Evolutionary conservation across 2,888 invertebrate species (phyloP), one percentile per base, ranked within the genome.

Genomic region (Axea sp.): DNA sequence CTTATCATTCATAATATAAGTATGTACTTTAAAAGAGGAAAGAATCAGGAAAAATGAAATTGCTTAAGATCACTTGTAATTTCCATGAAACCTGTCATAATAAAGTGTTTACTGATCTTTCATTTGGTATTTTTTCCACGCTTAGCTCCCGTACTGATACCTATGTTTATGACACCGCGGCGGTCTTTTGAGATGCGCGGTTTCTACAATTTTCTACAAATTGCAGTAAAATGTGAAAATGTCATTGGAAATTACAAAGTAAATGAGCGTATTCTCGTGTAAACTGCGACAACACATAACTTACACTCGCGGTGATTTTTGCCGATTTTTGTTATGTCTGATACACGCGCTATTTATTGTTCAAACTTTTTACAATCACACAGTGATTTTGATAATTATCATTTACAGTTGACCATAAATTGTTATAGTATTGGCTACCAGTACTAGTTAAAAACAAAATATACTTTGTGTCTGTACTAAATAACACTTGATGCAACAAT

Each of bases 41-140:
- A 33, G 26, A 28, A 55, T 3, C 11, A 3, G 26, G 26, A 45
- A 69, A 53, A 55, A 62, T 47, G 3, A 24, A 26, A 14, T 71
- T 71, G 49, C 62, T 49, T 28, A 62, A 69, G 30, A 39, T 31
- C 11, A 15, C 37, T 37, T 22, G 60, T 60, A 51, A 39, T 53
- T 33, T 33, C 31, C 12, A 43, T 49, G 45, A 53, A 71, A 62
- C 62, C 71, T 55, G 55, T 62, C 62, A 71, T 71, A 71, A 71
- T 71, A 62, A 62, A 71, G 71, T 62, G 71, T 55, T 62, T 62
- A 62, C 55, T 47, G 71, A 71, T 71, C 62, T 62, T 62, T 71
- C 57, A 31, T 51, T 47, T 3, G 59, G 12, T 17, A 8, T 19
- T 51, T 43, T 37, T 37, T 47, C 17, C 12, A 7, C 15, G 8